phyloP scores from a whole-genome alignment of 2,888 invertebrate genomes.

The Macropis europaea region DNA sequence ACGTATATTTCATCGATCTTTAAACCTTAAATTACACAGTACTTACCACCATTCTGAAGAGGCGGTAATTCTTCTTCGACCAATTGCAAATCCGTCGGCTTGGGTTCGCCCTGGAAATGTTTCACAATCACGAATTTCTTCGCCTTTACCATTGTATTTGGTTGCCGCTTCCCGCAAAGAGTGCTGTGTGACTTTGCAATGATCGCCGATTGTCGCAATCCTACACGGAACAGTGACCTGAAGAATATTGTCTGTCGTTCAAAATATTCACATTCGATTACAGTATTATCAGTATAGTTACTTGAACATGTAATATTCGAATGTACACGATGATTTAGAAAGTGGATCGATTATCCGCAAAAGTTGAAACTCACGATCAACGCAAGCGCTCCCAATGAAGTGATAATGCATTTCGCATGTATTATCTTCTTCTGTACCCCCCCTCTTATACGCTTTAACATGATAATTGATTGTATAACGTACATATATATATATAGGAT shows the following conservation, averaged over 20 bases:
- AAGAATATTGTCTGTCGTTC: neutral
- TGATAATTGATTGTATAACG: neutral
- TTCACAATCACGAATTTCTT: constrained; percentile 85
- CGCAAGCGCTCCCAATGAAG: no score
- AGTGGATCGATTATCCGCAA: no score
- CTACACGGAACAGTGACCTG: neutral
- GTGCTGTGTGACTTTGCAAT: neutral
- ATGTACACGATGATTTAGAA: no score
- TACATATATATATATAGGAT: neutral
- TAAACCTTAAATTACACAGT: no score
- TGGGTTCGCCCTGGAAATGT: constrained; percentile 86
- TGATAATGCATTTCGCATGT: no score
- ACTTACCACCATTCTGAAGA: constrained; percentile 85
- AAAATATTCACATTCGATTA: no score
- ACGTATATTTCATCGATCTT: no score
- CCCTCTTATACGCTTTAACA: no score
- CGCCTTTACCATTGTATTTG: constrained; percentile 80
- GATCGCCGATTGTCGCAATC: neutral
- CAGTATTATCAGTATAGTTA: no score
- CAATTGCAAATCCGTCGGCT: constrained; percentile 84
- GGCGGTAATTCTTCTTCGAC: constrained; percentile 85
- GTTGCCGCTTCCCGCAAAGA: neutral
- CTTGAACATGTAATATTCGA: no score
- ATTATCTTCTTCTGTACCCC: no score
- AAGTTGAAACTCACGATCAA: no score